Percentiles rank a stretch among this genome's conserved stretches.
Conservation (phyloP, 2,797 vertebrate genomes). For the Betta splendens region DNA sequence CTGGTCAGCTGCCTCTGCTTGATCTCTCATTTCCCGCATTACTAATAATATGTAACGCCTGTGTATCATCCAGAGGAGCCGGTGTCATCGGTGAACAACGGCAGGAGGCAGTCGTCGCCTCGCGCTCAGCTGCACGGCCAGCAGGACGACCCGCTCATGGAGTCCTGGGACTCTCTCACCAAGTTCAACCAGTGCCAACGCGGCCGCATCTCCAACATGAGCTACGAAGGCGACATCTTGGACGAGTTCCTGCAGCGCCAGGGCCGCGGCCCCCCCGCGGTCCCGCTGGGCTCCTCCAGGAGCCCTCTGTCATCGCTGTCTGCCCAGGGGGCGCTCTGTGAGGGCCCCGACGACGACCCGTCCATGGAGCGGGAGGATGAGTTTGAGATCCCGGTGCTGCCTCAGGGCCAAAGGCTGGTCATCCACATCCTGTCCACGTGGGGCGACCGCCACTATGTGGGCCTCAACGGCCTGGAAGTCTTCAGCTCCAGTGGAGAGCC, state of each 20-base stretch:
- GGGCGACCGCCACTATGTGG: constrained; percentile 97
- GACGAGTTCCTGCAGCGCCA: constrained; percentile 93
- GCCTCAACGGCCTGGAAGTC: constrained; percentile 94
- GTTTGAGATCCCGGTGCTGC: constrained; percentile 93
- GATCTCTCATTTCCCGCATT: neutral
- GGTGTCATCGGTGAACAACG: constrained; percentile 31
- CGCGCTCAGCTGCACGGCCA: constrained; percentile 76
- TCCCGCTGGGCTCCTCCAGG: constrained; percentile 27
- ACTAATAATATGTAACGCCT: constrained; percentile 5
- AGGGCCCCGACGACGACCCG: constrained; percentile 70
- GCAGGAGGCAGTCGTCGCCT: constrained; percentile 55
- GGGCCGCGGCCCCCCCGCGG: constrained; percentile 49
- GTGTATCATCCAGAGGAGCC: constrained; percentile 78
- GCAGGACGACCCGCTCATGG: constrained; percentile 86
- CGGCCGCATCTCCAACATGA: constrained; percentile 91
- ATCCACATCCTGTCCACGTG: constrained; percentile 91
- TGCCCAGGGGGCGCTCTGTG: constrained; percentile 38
- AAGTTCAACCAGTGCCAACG: constrained; percentile 93
- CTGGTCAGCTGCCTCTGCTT: too few relatives aligned
- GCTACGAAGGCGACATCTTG: constrained; percentile 90
- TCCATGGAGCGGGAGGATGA: constrained; percentile 77
- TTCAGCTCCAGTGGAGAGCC: constrained; percentile 91
- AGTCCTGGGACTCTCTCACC: constrained; percentile 92
- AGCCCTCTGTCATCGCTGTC: constrained; percentile 40
- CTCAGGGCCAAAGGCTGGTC: constrained; percentile 86